Percentiles rank a stretch among this genome's conserved stretches.
These are phyloP conservation scores for Drosophila biarmipes DNA, from an alignment of 1,140 invertebrate species.

Conservation along the genomic window DNA sequence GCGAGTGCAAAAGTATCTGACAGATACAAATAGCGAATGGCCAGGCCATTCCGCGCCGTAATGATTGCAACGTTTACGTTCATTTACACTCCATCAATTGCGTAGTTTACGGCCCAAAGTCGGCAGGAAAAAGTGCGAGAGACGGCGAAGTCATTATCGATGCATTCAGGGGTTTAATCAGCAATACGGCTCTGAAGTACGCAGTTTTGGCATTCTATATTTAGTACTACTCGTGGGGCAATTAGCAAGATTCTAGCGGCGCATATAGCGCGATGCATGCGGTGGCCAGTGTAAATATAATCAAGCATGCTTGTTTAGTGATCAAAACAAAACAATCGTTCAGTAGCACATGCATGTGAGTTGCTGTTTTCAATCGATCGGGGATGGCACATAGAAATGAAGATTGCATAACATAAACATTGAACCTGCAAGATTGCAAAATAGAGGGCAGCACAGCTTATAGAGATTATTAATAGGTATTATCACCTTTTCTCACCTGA, in stretches of 20 bases:
- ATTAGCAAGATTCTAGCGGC: slow-evolving; percentile 31
- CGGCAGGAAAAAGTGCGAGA: background rate
- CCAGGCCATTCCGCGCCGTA: slow-evolving; percentile 5
- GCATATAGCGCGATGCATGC: slow-evolving; percentile 14
- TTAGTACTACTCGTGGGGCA: slow-evolving; percentile 21
- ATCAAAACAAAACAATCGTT: slow-evolving; percentile 12
- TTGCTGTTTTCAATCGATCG: slow-evolving; percentile 1
- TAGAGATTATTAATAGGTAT: background rate
- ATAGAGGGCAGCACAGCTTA: background rate
- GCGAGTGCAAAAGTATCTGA: slow-evolving; percentile 63
- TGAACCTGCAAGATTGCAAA: background rate
- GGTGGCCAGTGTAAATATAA: slow-evolving; percentile 26
- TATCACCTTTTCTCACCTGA: background rate
- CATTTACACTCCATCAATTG: slow-evolving; percentile 41
- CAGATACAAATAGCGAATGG: slow-evolving; percentile 72
- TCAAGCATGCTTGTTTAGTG: slow-evolving; percentile 25
- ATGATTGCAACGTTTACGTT: slow-evolving; percentile 35
- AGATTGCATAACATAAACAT: background rate
- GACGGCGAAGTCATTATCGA: slow-evolving; percentile 12
- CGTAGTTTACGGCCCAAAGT: slow-evolving; percentile 57
- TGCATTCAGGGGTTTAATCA: slow-evolving; percentile 23
- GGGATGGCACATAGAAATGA: background rate
- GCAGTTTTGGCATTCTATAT: slow-evolving; percentile 37
- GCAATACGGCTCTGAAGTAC: slow-evolving; percentile 2
- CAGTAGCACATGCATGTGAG: background rate